Base-by-base conservation (phyloP, 2,888 invertebrate species). In the Pachliopta kotzebuea region DNA sequence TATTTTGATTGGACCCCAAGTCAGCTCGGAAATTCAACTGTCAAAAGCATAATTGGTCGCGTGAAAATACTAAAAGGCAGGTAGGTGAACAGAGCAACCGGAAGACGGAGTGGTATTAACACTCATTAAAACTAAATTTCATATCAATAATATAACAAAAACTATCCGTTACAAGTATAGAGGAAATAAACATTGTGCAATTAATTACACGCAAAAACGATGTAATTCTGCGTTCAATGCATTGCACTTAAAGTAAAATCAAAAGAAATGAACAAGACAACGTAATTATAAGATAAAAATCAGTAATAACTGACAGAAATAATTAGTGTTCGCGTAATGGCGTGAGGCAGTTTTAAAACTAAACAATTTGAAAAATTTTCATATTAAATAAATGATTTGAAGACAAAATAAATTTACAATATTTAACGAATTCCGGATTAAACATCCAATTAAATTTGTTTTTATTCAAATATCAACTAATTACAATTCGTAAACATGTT, bases 1-100 rank as follows among this genome's bases (percentile, higher is more conserved):
- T 92, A 89, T 92, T 91, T 92, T 92, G 93, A 93, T 93, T 93
- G 93, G 92, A 92, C 92, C 37, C 92, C 89, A 88, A 88, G 92
- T 92, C 92, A 90, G 89, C 90, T 91, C 85, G 84, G 86, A 90
- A 89, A 90, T 88, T 92, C 85, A 91, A 86, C 92, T 92, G 92
- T 92, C 92, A 90, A 84, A 89, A 88, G 78, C 85, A 84, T 92
- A 92, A 93, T 92, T 92, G 92, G 92, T 89, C 85, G 81, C 83
- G 83, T 79, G 84, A 81, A 86, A 82, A 81, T 81, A 76, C 77
- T 70, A 77, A 72, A 74, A 77, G 84, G 79, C 84, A 80, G 81
- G 78, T 79, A 80, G 76, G 72, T 26, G 4, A 26, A 4, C 6
- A 75, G 80, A 78, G 77, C 80, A 82, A 80, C 77, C 77, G 71